Base-by-base conservation (phyloP, 2,113 vertebrate genomes). In the Nerophis lumbriciformis region DNA sequence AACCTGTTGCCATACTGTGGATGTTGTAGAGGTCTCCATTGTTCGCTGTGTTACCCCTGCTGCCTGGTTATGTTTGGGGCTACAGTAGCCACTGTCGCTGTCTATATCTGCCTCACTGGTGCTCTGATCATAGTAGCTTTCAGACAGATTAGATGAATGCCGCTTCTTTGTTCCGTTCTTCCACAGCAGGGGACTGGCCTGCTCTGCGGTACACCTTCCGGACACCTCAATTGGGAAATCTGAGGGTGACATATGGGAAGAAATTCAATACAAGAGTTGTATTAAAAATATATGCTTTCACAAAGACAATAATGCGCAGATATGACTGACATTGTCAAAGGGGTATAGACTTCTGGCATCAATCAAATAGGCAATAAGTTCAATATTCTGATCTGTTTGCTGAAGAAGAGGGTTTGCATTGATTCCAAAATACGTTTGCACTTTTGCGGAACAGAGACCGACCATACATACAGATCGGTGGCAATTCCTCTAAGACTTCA, bases 1-100 rank as follows among this genome's bases (percentile, higher is more conserved):
- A 45, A 45, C 42, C 5, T 49, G 15, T 16, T 37, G 48, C 10
- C 59, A 15, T 83, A 90, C 90, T 73, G 66, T n/a, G 2, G 87
- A 36, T 44, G 76, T 55, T 6, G 85, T 64, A 3, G 79, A 12
- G n/a, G 90, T 77, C 21, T 94, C 93, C 6, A 87, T 45, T 16
- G 82, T 82, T 62, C 91, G 89, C 5, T 90, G 80, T 51, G 87
- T 37, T 44, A 37, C 16, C 60, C 80, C 83, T 0, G 71, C 62
- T 2, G 87, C 89, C 81, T 95, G 96, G 88, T 90, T 94, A 80
- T 99, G 95, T 69, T 95, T 96, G 42, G 97, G 97, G 69, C 97
- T 99, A 63, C 97, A 99, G 56, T 98, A 99, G 28, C 97, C 97
- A 21, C 97, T 99, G 69, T 99, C 96, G 4, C 97, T 99, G 88